Evolutionary conservation across 2,888 invertebrate species (phyloP).

Genomic region (Nomada hirtipes): DNA sequence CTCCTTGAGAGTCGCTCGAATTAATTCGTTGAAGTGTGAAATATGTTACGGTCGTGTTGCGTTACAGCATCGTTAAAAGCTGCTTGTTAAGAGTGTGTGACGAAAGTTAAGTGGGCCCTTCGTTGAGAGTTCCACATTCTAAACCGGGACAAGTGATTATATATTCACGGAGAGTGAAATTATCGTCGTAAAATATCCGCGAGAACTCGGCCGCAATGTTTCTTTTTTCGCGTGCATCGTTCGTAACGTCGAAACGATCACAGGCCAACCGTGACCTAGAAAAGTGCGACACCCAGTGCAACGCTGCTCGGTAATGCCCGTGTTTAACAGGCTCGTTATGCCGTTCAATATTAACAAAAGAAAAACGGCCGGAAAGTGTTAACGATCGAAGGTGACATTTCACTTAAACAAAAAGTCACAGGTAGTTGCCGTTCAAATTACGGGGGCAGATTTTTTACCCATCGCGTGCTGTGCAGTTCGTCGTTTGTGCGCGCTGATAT

Average conservation of each 20-base stretch:
- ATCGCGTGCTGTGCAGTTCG: background rate
- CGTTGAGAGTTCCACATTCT: background rate
- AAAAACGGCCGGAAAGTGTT: background rate
- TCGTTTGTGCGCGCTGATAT: background rate
- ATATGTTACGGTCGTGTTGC: background rate
- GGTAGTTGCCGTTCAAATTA: background rate
- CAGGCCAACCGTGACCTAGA: slow-evolving; percentile 36
- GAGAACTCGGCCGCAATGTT: background rate
- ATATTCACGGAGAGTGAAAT: too few species aligned
- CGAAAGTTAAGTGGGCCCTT: background rate
- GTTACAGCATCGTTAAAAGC: background rate
- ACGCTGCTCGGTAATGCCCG: background rate
- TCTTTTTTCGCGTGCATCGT: slow-evolving; percentile 8
- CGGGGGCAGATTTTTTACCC: background rate
- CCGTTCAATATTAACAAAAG: background rate
- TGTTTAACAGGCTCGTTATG: slow-evolving; percentile 26
- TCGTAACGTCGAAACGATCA: slow-evolving; percentile 13
- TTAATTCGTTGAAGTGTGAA: background rate
- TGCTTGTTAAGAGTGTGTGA: background rate
- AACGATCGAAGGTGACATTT: background rate
- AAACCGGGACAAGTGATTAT: too few species aligned
- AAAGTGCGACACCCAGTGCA: slow-evolving; percentile 27
- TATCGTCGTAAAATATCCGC: too few species aligned
- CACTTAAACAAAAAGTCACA: background rate
- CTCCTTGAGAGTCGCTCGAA: background rate